A percentile compares a stretch with the other conserved stretches of the same genome.
phyloP scores from a whole-genome alignment of 2,113 vertebrate species.

The Lonchura striata region DNA sequence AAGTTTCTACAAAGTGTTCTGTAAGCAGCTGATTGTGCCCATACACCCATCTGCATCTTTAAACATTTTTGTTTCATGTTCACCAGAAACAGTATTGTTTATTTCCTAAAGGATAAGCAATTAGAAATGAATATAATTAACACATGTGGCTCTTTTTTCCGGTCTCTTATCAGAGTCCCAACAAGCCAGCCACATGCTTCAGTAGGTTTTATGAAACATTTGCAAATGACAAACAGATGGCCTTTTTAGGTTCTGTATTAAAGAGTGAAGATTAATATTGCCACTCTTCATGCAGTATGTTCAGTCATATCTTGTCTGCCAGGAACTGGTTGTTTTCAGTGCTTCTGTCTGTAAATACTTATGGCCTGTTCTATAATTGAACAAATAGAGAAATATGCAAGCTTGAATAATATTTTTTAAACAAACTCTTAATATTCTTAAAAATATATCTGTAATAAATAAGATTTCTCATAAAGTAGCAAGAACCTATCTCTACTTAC shows the following conservation, averaged over 20 bases:
- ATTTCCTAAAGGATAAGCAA: constrained; percentile 40
- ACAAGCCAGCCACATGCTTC: constrained; percentile 15
- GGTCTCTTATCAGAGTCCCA: not conserved
- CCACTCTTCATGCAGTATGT: not conserved
- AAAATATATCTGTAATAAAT: not conserved
- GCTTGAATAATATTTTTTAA: not conserved
- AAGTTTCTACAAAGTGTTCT: not conserved
- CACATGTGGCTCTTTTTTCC: not conserved
- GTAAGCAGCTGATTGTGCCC: not conserved
- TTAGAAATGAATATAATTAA: constrained; percentile 23
- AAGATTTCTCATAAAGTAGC: not conserved
- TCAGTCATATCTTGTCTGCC: constrained; percentile 29
- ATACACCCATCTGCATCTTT: constrained; percentile 33
- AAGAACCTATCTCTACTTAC: not conserved
- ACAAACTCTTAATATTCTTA: not conserved
- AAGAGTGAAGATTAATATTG: constrained; percentile 24
- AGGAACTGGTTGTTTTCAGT: constrained; percentile 30
- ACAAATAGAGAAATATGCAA: constrained; percentile 9
- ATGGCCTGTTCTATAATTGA: not conserved
- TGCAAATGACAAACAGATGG: constrained; percentile 52
- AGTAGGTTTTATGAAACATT: constrained; percentile 40
- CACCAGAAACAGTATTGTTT: constrained; percentile 31
- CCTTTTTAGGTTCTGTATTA: constrained; percentile 34
- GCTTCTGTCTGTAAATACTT: constrained; percentile 35
- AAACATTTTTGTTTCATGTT: constrained; percentile 14